Evolutionary conservation across 2,888 invertebrate species (phyloP).

Genomic region (Spicauda simplicius): DNA sequence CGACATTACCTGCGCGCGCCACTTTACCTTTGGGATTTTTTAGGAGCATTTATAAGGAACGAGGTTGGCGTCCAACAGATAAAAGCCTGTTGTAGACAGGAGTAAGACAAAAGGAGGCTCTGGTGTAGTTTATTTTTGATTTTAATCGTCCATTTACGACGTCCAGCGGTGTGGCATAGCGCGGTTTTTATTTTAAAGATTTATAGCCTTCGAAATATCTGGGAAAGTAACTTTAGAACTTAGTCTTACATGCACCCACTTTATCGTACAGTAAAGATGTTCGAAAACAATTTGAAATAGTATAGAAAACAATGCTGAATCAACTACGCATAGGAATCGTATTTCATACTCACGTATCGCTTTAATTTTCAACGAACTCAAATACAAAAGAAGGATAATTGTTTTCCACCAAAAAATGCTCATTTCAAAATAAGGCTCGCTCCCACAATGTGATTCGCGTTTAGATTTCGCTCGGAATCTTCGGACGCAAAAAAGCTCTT

Average conservation of each 20-base stretch:
- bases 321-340: not conserved
- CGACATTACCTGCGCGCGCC: conserved; percentile 74
- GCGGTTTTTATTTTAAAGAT: conserved; percentile 51
- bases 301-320: not conserved
- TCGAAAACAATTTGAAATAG: not conserved
- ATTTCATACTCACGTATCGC: conserved; percentile 9
- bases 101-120: conserved; percentile 77
- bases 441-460: conserved; percentile 73
- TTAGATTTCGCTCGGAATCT: conserved; percentile 69
- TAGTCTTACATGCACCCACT: not conserved
- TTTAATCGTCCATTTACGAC: conserved; percentile 73
- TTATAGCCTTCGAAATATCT: not conserved
- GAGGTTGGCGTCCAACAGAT: conserved; percentile 65
- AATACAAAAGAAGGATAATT: conserved; percentile 37
- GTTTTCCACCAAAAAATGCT: conserved; percentile 45
- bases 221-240: too few species aligned
- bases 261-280: not conserved
- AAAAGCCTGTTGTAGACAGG: conserved; percentile 78
- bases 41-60: conserved; percentile 51
- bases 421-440: conserved; percentile 53
- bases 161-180: conserved; percentile 57
- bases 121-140: conserved; percentile 76
- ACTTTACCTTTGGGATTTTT: conserved; percentile 59
- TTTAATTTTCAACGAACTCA: conserved; percentile 30
- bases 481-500: conserved; percentile 66